These are phyloP conservation scores for Charina bottae DNA, from an alignment of 2,113 vertebrate genomes.

Conservation along the genomic window DNA sequence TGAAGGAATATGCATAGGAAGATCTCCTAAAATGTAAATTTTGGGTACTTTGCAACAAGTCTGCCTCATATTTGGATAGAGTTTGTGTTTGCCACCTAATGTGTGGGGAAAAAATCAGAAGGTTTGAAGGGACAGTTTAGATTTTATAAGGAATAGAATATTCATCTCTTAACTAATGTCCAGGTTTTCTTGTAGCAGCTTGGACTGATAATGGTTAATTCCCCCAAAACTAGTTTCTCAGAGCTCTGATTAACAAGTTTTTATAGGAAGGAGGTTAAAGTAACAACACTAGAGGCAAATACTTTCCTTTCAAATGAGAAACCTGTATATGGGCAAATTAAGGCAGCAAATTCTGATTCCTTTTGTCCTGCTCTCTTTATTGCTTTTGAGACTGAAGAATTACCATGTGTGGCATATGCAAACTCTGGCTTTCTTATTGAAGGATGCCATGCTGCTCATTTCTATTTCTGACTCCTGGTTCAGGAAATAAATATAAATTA, in stretches of 20 bases:
- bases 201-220: neutral
- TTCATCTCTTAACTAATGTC: neutral
- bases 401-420: neutral
- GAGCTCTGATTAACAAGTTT: neutral
- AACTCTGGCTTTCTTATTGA: neutral
- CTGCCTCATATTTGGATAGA: neutral
- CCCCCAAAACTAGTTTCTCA: neutral
- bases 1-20: neutral
- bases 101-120: neutral
- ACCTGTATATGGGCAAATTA: neutral
- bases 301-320: neutral
- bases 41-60: neutral
- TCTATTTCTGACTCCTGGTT: neutral
- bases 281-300: neutral
- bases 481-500: neutral
- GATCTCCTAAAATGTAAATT: neutral
- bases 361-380: neutral
- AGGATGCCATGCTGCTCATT: neutral
- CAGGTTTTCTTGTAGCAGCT: neutral
- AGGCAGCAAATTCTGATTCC: neutral
- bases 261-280: neutral
- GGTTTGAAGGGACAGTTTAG: neutral
- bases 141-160: neutral
- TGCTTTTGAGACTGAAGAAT: neutral
- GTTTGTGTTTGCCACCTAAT: neutral